Evolutionary conservation across 2,113 vertebrate genomes (phyloP).

Genomic region (Catagonus wagneri): DNA sequence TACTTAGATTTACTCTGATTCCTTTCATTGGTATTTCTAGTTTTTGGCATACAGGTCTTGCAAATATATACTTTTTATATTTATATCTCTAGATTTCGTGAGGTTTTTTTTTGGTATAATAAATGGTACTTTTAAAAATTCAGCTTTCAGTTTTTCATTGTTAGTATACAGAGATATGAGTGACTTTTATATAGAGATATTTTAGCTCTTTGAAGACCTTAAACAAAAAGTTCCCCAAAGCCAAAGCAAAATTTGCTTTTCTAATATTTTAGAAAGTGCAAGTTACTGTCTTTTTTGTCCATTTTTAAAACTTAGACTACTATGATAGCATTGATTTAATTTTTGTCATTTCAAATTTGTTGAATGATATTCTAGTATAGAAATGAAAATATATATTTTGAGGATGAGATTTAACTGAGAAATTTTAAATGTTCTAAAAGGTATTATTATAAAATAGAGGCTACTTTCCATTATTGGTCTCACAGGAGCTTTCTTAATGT

Average conservation of each 20-base stretch:
- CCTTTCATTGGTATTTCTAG: background rate
- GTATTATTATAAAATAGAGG: background rate
- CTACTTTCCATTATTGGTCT: background rate
- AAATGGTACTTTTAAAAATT: constrained; percentile 11
- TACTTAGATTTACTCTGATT: constrained; percentile 36
- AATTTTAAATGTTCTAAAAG: constrained; percentile 27
- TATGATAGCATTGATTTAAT: constrained; percentile 26
- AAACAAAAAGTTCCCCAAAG: background rate
- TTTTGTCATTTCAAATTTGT: background rate
- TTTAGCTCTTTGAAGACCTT: constrained; percentile 2
- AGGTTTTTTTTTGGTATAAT: background rate
- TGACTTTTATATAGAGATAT: background rate
- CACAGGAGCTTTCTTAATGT: constrained; percentile 2
- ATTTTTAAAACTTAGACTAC: constrained; percentile 40
- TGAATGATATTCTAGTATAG: background rate
- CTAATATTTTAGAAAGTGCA: background rate
- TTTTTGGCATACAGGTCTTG: background rate
- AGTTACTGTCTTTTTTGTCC: background rate
- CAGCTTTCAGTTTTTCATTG: background rate
- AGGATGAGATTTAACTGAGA: constrained; percentile 1
- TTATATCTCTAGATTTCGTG: background rate
- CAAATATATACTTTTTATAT: background rate
- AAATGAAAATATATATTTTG: constrained; percentile 37
- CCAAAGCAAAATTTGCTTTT: background rate
- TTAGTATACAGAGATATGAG: background rate